These are phyloP conservation scores for Cliona cf. orientalis DNA, from an alignment of 37 sponge, comb jelly and placozoan genomes.

Conservation along the genomic window DNA sequence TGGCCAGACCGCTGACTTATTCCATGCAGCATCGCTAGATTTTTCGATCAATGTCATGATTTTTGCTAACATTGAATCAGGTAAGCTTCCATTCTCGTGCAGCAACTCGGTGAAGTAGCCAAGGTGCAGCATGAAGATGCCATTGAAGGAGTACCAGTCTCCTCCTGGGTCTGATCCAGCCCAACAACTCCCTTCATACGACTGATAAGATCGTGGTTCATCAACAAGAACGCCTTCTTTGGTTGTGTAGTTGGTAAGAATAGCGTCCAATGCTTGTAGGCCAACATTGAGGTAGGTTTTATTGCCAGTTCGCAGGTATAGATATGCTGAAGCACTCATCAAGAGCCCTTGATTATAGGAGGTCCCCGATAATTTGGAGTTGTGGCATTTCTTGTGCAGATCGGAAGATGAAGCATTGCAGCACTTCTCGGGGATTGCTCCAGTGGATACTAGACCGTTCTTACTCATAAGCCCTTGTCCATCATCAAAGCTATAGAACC, in stretches of 20 bases:
- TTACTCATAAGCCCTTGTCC: conserved; percentile 50
- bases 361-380: conserved; percentile 47
- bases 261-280: conserved; percentile 50
- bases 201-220: conserved; percentile 44
- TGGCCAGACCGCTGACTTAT: conserved; percentile 37
- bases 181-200: not conserved
- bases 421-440: conserved; percentile 48
- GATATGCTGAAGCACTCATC: conserved; percentile 54
- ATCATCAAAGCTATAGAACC: conserved; percentile 52
- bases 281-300: conserved; percentile 31
- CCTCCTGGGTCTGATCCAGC: conserved; percentile 47
- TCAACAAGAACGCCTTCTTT: conserved; percentile 44
- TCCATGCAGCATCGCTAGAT: conserved; percentile 60
- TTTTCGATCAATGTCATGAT: conserved; percentile 12
- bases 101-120: conserved; percentile 48
- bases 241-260: conserved; percentile 48
- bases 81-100: conserved; percentile 14
- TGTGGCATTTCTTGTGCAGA: conserved; percentile 22
- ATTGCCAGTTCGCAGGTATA: conserved; percentile 51
- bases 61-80: not conserved
- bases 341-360: conserved; percentile 65
- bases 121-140: conserved; percentile 64
- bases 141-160: conserved; percentile 64
- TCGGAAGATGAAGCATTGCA: conserved; percentile 33
- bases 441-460: conserved; percentile 42